Conservation (phyloP, 2,797 vertebrate species). For the Sebastes jordani region DNA sequence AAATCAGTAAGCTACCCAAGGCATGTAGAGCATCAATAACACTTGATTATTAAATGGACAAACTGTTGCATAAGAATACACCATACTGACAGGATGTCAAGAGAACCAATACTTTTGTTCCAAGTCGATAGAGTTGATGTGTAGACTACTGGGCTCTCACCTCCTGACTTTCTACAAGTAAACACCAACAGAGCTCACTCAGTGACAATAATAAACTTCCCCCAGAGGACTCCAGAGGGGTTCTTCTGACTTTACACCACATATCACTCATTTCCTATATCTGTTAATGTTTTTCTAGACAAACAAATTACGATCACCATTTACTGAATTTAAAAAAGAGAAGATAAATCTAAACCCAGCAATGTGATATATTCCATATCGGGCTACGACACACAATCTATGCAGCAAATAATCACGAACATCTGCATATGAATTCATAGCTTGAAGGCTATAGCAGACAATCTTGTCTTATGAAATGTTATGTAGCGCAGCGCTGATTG, state of each 20-base stretch:
- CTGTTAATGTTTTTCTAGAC: background rate
- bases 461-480: no score
- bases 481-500: background rate
- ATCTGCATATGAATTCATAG: background rate
- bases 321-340: background rate
- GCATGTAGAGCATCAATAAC: background rate
- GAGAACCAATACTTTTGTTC: no score
- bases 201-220: background rate
- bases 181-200: background rate
- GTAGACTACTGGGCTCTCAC: background rate
- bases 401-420: background rate
- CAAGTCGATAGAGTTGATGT: background rate
- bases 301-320: background rate
- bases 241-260: background rate
- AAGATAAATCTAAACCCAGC: background rate
- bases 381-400: background rate
- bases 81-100: background rate
- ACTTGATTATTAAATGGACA: background rate
- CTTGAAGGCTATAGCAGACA: background rate
- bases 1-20: background rate
- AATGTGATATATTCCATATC: background rate
- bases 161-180: background rate
- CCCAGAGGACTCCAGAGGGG: background rate
- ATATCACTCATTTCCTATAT: background rate
- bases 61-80: background rate